Evolutionary conservation across 2,113 vertebrate species (phyloP).

Genomic region (Spea bombifrons): DNA sequence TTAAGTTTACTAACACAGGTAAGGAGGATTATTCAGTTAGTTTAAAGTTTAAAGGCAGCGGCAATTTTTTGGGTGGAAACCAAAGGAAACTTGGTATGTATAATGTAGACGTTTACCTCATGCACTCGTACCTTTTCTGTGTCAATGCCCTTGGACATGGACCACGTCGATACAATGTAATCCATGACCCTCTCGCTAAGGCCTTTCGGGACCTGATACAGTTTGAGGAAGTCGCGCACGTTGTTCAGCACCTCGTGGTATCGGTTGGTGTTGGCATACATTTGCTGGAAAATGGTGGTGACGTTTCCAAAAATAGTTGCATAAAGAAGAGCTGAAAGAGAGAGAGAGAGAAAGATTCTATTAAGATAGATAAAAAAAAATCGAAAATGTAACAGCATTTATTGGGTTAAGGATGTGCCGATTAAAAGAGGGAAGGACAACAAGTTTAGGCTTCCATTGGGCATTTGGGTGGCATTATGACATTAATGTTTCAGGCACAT

Average conservation of each 20-base stretch:
- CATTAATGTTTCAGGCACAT: too few relatives aligned
- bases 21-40: background rate
- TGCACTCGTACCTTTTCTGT: constrained; percentile 85
- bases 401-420: too few relatives aligned
- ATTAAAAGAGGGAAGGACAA: too few relatives aligned
- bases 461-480: too few relatives aligned
- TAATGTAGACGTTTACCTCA: constrained; percentile 43
- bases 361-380: background rate
- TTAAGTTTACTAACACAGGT: too few relatives aligned
- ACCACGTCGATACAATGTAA: constrained; percentile 97
- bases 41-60: background rate
- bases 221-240: constrained; percentile 92
- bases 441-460: too few relatives aligned
- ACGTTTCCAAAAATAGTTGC: constrained; percentile 98
- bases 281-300: constrained; percentile 98
- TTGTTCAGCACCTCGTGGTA: constrained; percentile 98
- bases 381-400: too few relatives aligned
- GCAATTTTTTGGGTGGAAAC: constrained; percentile 7
- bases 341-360: constrained; percentile 51
- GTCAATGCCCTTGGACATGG: constrained; percentile 98
- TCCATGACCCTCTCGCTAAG: constrained; percentile 98
- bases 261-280: constrained; percentile 97
- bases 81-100: background rate
- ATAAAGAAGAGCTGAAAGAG: constrained; percentile 87
- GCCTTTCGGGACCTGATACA: constrained; percentile 97